Conservation (phyloP, 2,888 invertebrate genomes). For the Petrolisthes cinctipes region DNA sequence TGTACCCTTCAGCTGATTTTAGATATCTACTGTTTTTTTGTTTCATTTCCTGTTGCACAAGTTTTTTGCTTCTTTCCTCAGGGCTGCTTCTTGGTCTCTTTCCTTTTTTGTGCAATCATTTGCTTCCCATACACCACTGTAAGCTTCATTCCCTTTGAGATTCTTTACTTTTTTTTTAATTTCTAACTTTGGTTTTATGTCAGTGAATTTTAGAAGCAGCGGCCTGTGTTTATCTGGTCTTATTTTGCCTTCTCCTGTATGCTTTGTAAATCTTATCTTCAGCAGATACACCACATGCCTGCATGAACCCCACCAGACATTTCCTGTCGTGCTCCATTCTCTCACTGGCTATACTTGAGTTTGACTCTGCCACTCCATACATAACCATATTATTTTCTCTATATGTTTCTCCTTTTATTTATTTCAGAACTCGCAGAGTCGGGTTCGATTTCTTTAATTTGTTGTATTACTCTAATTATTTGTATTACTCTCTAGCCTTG, state of each 20-base stretch:
- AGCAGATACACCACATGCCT: not conserved
- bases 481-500: not conserved
- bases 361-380: conserved; percentile 4
- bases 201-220: conserved; percentile 25
- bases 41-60: conserved; percentile 31
- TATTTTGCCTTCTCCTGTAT: not conserved
- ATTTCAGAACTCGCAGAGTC: not conserved
- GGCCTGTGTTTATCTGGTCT: not conserved
- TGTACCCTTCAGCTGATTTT: not conserved
- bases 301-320: not conserved
- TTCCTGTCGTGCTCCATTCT: conserved; percentile 16
- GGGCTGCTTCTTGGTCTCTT: conserved; percentile 19
- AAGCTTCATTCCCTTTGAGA: not conserved
- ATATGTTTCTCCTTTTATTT: conserved; percentile 13
- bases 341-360: not conserved
- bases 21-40: conserved; percentile 17
- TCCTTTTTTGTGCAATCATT: conserved; percentile 25
- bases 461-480: not conserved
- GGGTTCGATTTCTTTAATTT: not conserved
- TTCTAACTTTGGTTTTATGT: conserved; percentile 1
- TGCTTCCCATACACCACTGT: conserved; percentile 11
- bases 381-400: conserved; percentile 17
- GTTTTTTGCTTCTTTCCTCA: conserved; percentile 29
- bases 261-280: not conserved
- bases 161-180: conserved; percentile 19